These are phyloP conservation scores for Sciurus vulgaris DNA, from an alignment of 2,797 vertebrate genomes.

Conservation along the genomic window DNA sequence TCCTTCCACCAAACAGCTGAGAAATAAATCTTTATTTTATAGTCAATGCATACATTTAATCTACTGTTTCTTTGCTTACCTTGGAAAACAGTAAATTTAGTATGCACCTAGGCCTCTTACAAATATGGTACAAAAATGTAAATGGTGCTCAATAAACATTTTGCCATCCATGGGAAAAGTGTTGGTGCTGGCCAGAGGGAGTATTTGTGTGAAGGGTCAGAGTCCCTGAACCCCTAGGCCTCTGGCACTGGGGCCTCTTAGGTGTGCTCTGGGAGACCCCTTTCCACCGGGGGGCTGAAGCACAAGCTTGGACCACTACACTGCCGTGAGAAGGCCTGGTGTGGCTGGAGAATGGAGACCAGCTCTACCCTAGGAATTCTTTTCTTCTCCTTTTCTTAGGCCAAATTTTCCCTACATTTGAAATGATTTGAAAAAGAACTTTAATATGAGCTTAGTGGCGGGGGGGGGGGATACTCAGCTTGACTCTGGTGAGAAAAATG, in stretches of 20 bases:
- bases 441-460: background rate
- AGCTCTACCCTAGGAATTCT: background rate
- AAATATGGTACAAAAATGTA: background rate
- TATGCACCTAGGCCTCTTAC: background rate
- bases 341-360: background rate
- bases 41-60: background rate
- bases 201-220: background rate
- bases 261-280: background rate
- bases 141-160: background rate
- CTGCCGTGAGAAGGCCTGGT: background rate
- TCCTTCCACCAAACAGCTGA: background rate
- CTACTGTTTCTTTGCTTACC: background rate
- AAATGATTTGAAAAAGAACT: background rate
- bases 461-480: background rate
- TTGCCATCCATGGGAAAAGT: background rate
- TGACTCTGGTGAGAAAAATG: background rate
- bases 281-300: fast-evolving
- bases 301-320: no score
- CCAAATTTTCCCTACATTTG: background rate
- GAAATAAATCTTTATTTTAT: background rate
- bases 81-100: background rate
- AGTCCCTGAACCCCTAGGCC: background rate
- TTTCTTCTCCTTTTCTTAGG: background rate
- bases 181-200: background rate
- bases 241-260: background rate